A percentile compares a stretch with the other conserved stretches of the same genome.
phyloP scores from a whole-genome alignment of 2,797 vertebrate species.

The Bufotes viridis region DNA sequence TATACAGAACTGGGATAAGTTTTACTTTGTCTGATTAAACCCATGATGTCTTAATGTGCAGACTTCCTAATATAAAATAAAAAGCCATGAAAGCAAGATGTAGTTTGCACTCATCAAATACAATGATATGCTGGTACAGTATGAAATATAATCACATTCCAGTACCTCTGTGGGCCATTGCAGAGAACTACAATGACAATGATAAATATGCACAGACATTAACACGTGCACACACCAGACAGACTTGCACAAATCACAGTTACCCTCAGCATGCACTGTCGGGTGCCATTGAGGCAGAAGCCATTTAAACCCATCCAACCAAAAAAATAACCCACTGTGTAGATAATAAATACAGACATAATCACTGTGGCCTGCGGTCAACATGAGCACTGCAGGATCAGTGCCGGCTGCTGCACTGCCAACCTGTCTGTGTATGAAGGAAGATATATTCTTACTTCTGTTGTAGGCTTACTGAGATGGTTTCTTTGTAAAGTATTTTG shows the following conservation, averaged over 20 bases:
- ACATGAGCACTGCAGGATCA: slow-evolving; percentile 52
- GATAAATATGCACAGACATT: slow-evolving; percentile 41
- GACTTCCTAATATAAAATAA: background rate
- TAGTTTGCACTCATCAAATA: background rate
- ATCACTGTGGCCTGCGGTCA: slow-evolving; percentile 61
- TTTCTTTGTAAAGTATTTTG: slow-evolving; percentile 31
- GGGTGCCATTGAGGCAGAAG: slow-evolving; percentile 58
- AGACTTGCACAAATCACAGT: slow-evolving; percentile 50
- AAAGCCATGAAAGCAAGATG: background rate
- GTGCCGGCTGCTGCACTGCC: slow-evolving; percentile 48
- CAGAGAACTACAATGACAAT: slow-evolving; percentile 27
- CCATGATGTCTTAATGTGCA: background rate
- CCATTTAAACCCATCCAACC: slow-evolving; percentile 58
- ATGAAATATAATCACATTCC: background rate
- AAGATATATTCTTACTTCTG: slow-evolving; percentile 56
- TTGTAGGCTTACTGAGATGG: slow-evolving; percentile 20
- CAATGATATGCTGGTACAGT: background rate
- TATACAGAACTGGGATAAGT: no score
- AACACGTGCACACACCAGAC: slow-evolving; percentile 47
- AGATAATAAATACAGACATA: slow-evolving; percentile 63
- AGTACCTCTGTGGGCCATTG: background rate
- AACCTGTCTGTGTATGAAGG: slow-evolving; percentile 54
- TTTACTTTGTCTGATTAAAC: no score
- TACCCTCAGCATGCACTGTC: slow-evolving; percentile 56
- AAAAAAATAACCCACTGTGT: slow-evolving; percentile 59